Percentiles rank a stretch among this genome's conserved stretches.
Conservation (phyloP, 2,797 vertebrate genomes). For the Rhynchonycteris naso region DNA sequence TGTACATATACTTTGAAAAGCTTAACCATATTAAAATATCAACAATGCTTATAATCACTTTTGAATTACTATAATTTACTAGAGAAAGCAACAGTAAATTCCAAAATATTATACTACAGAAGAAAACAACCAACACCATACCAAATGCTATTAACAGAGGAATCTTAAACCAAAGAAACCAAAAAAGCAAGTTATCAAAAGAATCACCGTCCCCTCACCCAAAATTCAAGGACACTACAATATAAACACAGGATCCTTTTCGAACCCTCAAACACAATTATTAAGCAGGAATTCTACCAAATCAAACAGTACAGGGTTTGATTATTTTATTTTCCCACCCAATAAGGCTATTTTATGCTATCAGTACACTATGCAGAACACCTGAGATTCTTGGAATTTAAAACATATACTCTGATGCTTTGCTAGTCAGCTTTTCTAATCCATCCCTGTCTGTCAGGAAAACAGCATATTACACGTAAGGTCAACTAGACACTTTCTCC, state of each 20-base stretch:
- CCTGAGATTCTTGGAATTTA: background rate
- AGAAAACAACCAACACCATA: background rate
- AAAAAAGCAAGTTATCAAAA: background rate
- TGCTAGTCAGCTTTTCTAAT: background rate
- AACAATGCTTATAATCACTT: background rate
- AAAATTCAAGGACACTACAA: conserved; percentile 1
- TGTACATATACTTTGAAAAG: background rate
- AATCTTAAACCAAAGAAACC: conserved; percentile 11
- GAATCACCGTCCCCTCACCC: background rate
- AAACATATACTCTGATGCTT: background rate
- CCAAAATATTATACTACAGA: background rate
- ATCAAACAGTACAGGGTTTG: background rate
- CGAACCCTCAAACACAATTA: background rate
- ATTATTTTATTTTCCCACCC: background rate
- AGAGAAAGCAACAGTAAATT: background rate
- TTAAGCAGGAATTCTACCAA: background rate
- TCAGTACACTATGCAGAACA: conserved; percentile 1
- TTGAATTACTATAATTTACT: background rate
- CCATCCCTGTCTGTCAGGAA: background rate
- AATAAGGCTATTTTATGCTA: background rate
- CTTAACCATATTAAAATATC: conserved; percentile 17
- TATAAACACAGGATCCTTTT: background rate
- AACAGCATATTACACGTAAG: background rate
- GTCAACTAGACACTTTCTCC: background rate
- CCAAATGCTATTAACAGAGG: background rate